Evolutionary conservation across 2,113 vertebrate species (phyloP), one percentile per base, ranked within the genome.

Genomic region (Lagopus muta): DNA sequence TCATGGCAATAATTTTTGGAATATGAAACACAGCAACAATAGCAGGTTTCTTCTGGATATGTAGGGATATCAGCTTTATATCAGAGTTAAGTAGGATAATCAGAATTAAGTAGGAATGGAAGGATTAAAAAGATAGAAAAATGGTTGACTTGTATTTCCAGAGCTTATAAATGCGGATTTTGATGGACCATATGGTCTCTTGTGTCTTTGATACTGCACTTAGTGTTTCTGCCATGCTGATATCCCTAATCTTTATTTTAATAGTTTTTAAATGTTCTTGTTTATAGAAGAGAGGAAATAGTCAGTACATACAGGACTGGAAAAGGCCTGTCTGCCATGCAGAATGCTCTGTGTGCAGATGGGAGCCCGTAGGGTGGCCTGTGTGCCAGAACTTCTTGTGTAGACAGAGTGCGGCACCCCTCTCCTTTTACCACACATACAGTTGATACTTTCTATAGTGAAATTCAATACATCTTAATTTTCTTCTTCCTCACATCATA

Each of bases 211-310:
- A 70, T 60, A 60, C 36, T 55, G 50, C 92, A 77, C 34, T 92
- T 82, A 78, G 55, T 91, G 57, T 79, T 86, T 36, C 54, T 65
- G 69, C 54, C 76, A 54, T 72, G 75, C 90, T 90, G 81, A 70
- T 96, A 86, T 71, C 52, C 32, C 18, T 70, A 64, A 87, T 96
- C 79, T 96, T 95, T 74, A 80, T 94, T 96, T 93, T 90, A 94
- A 96, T 95, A 70, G 93, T 94, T 95, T 97, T 89, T 88, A 86
- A 92, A 94, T 92, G 93, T 76, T 95, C 90, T 92, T 95, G 76
- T 96, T 94, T 95, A 75, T 92, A 64, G 80, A 92, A 82, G 32
- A 93, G 73, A 61, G 76, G 70, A 94, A 84, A 88, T 24, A 75
- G 19, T 67, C 89, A 61, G 65, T 40, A 71, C n/a, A 57, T 47